These are phyloP conservation scores for Dolomedes plantarius DNA, from an alignment of 2,888 invertebrate genomes.

Conservation along the genomic window DNA sequence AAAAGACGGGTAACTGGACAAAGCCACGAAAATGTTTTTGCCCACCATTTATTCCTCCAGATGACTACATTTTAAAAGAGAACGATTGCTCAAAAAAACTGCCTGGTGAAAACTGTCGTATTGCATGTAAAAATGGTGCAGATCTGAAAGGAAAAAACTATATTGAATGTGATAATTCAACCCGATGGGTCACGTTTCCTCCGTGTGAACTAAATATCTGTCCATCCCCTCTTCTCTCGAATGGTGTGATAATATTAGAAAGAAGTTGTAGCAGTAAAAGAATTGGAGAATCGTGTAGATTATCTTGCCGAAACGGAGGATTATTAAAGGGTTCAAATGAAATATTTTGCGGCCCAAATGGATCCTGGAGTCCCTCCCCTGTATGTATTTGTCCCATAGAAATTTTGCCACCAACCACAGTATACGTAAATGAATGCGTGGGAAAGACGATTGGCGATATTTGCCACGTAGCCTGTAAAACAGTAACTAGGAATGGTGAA, in stretches of 20 bases:
- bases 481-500: too few species aligned
- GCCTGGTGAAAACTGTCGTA: neutral
- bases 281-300: neutral
- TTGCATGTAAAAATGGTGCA: neutral
- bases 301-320: neutral
- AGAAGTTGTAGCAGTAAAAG: neutral
- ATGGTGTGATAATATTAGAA: neutral
- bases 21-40: neutral
- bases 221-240: neutral
- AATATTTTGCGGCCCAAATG: neutral
- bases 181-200: neutral
- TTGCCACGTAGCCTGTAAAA: neutral
- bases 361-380: neutral
- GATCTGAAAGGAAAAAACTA: neutral
- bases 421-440: neutral
- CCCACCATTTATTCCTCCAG: neutral
- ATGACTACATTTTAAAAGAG: neutral
- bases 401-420: neutral
- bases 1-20: neutral
- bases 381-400: neutral
- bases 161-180: neutral
- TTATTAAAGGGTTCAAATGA: neutral
- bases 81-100: neutral
- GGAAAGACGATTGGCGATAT: neutral
- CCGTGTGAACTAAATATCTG: neutral